Conservation (phyloP, 30 jellyfish, hydroid and myxozoan genomes). For the Cassiopea xamachana region DNA sequence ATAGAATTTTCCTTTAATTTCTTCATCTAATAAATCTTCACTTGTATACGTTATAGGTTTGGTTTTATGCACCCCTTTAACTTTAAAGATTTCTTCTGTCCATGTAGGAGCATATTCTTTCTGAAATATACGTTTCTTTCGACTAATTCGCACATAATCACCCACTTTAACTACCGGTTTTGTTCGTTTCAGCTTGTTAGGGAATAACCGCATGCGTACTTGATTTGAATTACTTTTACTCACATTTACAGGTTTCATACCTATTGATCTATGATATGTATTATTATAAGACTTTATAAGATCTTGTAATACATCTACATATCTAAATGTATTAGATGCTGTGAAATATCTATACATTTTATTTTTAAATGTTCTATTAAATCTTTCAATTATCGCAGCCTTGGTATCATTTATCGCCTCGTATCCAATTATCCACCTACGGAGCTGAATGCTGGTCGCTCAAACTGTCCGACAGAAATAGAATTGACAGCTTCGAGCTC, state of each 20-base stretch:
- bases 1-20: not conserved
- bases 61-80: not conserved
- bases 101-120: not conserved
- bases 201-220: not conserved
- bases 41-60: not conserved
- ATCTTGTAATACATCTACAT: not conserved
- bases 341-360: not conserved
- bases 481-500: too few species aligned
- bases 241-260: not conserved
- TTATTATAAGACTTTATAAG: not conserved
- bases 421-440: not conserved
- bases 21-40: not conserved
- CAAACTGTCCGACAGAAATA: too few species aligned
- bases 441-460: too few species aligned
- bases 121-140: not conserved
- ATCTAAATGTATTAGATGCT: not conserved
- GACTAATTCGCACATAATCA: not conserved
- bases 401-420: not conserved
- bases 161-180: not conserved
- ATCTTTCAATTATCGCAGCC: slow-evolving; percentile 3
- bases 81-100: not conserved
- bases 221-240: not conserved
- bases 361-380: not conserved
- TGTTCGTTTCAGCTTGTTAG: not conserved
- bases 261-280: not conserved